Conservation (phyloP, 2,797 vertebrate species). For the Eulemur rubriventer region DNA sequence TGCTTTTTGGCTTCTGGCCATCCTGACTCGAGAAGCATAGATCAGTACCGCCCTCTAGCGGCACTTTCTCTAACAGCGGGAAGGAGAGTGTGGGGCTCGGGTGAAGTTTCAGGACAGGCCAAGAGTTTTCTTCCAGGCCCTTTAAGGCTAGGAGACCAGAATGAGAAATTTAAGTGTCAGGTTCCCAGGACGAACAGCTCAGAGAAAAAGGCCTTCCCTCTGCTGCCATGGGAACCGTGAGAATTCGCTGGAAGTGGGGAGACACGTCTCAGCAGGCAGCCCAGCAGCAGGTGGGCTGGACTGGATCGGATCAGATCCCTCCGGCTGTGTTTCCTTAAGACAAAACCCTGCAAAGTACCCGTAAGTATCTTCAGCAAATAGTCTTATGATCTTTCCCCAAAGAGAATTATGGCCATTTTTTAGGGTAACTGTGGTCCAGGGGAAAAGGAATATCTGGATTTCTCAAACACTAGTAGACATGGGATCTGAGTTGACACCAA, state of each 20-base stretch:
- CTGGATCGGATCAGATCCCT: not conserved
- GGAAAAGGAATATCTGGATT: not conserved
- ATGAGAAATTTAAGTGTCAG: not conserved
- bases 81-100: not conserved
- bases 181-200: not conserved
- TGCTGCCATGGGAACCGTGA: no score
- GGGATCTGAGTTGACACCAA: not conserved
- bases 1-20: not conserved
- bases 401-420: not conserved
- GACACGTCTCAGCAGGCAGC: not conserved
- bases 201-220: not conserved
- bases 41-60: conserved; percentile 59
- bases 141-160: not conserved
- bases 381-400: not conserved
- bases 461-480: not conserved
- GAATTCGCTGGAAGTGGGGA: not conserved
- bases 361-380: not conserved
- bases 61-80: not conserved
- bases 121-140: not conserved
- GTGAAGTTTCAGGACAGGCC: not conserved
- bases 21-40: not conserved
- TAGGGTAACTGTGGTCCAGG: not conserved
- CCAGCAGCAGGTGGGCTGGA: fast-evolving
- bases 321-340: not conserved
- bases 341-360: not conserved